Conservation (phyloP, 1,140 invertebrate genomes). For the Diabrotica virgifera region DNA sequence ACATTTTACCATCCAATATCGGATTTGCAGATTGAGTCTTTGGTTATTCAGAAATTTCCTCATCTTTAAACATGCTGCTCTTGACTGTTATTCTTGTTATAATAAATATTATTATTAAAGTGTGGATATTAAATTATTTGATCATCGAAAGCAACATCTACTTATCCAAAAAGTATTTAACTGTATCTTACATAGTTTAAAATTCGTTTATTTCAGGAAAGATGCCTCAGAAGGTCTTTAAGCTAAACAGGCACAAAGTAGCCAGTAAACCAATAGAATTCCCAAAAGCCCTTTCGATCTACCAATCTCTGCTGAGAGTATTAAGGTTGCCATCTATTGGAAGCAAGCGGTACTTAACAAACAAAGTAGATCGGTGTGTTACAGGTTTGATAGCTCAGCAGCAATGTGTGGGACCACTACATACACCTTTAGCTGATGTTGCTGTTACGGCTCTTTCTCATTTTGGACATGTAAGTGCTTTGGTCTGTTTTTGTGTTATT, state of each 20-base stretch:
- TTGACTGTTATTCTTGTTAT: no score
- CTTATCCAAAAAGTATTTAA: no score
- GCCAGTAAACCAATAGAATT: conserved; percentile 50
- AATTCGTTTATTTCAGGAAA: conserved; percentile 48
- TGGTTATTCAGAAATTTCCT: no score
- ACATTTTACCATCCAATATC: no score
- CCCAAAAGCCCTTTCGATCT: conserved; percentile 56
- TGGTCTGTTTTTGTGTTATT: conserved; percentile 5
- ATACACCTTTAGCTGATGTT: conserved; percentile 92
- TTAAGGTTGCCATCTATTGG: conserved; percentile 86
- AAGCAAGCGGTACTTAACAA: conserved; percentile 94
- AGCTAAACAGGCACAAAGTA: conserved; percentile 47
- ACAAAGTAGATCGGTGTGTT: conserved; percentile 93
- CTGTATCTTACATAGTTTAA: no score
- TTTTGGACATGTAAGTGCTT: conserved; percentile 55
- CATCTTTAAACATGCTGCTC: no score
- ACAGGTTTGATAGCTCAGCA: conserved; percentile 95
- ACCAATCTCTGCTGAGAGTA: conserved; percentile 73
- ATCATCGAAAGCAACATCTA: no score
- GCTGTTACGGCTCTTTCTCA: conserved; percentile 87
- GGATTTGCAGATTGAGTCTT: no score
- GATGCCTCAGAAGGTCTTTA: conserved; percentile 76
- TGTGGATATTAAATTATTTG: no score
- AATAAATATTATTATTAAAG: no score
- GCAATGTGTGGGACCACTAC: conserved; percentile 94